Percentiles rank a stretch among this genome's conserved stretches.
Evolutionary conservation across 2,797 vertebrate genomes (phyloP).

Genomic region (Peromyscus eremicus): DNA sequence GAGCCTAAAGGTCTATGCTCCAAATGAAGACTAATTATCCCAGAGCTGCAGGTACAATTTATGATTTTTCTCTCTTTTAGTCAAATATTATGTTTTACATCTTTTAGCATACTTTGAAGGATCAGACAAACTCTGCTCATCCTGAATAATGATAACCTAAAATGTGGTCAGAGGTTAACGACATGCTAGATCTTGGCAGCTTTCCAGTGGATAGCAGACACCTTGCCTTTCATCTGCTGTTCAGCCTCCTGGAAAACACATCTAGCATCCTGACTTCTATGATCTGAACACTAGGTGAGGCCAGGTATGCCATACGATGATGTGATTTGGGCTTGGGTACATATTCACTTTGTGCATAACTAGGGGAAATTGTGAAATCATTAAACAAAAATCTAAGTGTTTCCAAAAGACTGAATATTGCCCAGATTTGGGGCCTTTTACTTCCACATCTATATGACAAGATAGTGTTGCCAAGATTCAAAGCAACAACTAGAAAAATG

Average conservation of each 20-base stretch:
- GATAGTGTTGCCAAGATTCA: background rate
- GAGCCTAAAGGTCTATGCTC: slow-evolving; percentile 57
- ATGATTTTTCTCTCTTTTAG: slow-evolving; percentile 53
- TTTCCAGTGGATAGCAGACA: background rate
- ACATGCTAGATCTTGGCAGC: background rate
- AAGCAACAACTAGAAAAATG: slow-evolving; percentile 8
- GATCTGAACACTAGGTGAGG: background rate
- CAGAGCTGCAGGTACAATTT: background rate
- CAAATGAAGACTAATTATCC: slow-evolving; percentile 60
- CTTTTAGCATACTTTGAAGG: background rate
- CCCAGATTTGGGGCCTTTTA: background rate
- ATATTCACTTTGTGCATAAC: background rate
- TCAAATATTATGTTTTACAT: background rate
- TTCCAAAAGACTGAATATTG: background rate
- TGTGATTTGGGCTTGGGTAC: background rate
- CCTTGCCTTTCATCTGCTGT: background rate
- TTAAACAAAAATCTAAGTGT: slow-evolving; percentile 15
- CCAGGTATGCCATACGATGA: accelerated
- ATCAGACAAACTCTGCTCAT: background rate
- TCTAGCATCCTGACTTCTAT: background rate
- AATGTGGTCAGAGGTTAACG: slow-evolving; percentile 3
- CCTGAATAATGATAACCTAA: slow-evolving; percentile 53
- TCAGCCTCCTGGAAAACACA: background rate
- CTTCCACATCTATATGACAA: background rate
- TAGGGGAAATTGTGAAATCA: background rate